phyloP scores from a whole-genome alignment of 2,888 invertebrate species.

The Xestoiulus laeticollis region DNA sequence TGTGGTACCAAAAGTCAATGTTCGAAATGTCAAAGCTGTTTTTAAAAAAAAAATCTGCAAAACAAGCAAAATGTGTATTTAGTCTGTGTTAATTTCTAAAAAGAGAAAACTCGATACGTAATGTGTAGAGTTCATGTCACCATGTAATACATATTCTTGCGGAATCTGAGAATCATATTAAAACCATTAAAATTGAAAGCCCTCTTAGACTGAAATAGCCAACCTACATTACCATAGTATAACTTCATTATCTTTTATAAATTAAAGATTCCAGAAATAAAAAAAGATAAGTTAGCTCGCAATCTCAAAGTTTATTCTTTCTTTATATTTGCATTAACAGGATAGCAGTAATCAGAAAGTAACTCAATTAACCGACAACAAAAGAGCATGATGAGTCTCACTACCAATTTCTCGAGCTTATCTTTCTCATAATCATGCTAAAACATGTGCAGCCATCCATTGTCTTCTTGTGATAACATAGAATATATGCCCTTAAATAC shows the following conservation, averaged over 20 bases:
- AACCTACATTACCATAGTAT: not conserved
- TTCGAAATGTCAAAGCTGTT: too few species aligned
- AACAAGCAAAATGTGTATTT: too few species aligned
- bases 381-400: not conserved
- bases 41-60: too few species aligned
- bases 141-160: too few species aligned
- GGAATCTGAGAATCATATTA: not conserved
- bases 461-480: not conserved
- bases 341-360: not conserved
- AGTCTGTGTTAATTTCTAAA: too few species aligned
- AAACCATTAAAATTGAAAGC: not conserved
- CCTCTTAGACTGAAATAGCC: not conserved
- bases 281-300: not conserved
- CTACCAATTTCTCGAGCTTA: not conserved
- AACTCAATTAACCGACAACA: not conserved
- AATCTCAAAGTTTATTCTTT: not conserved
- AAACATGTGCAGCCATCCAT: not conserved
- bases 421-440: not conserved
- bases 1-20: too few species aligned
- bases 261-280: not conserved
- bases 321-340: not conserved
- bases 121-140: too few species aligned
- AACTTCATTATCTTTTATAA: not conserved
- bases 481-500: not conserved
- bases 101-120: too few species aligned